Percentiles rank a stretch among this genome's conserved stretches.
Evolutionary conservation across 2,797 vertebrate genomes (phyloP).

Genomic region (Sebastes elongatus): DNA sequence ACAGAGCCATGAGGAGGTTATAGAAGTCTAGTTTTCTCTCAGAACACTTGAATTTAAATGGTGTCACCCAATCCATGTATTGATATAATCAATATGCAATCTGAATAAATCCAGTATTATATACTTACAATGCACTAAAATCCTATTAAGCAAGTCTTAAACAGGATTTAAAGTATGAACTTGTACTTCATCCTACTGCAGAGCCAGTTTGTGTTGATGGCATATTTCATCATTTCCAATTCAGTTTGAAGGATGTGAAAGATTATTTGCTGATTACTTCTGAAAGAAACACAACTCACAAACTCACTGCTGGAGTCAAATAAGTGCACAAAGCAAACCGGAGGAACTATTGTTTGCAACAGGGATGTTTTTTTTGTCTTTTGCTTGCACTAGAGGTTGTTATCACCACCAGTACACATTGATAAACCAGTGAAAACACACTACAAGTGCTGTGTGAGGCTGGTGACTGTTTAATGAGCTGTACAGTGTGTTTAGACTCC

Average conservation of each 20-base stretch:
- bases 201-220: background rate
- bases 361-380: background rate
- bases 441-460: background rate
- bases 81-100: background rate
- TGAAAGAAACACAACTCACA: background rate
- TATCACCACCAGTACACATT: background rate
- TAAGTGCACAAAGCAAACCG: background rate
- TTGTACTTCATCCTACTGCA: background rate
- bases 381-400: background rate
- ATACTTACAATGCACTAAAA: background rate
- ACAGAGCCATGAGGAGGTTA: too few species aligned
- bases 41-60: background rate
- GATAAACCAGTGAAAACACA: constrained; percentile 14
- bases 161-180: background rate
- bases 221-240: constrained; percentile 1
- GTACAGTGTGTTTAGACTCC: constrained; percentile 37
- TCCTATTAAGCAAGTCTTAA: background rate
- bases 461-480: constrained; percentile 41
- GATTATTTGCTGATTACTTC: background rate
- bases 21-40: too few species aligned
- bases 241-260: background rate
- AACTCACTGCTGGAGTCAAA: background rate
- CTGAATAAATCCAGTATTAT: background rate
- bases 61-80: background rate
- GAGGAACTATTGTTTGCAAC: background rate